Base-by-base conservation (phyloP, 2,888 invertebrate genomes). In the Mimumesa dahlbomi region DNA sequence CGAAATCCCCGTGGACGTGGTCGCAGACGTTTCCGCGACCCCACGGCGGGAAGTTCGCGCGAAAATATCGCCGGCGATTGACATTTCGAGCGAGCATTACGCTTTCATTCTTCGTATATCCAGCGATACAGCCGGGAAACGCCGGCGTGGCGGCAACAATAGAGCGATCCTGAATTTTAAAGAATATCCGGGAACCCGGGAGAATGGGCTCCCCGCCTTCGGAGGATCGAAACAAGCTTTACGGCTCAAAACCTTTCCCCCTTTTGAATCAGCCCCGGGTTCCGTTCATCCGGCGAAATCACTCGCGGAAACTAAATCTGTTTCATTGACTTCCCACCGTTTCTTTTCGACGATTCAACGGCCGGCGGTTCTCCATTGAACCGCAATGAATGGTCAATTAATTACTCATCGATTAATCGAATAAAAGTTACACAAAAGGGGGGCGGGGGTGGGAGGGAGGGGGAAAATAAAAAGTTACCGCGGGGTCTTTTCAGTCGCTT, bases 151-250 rank as follows among this genome's bases (percentile, higher is more conserved):
- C 1, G 52, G 40, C 22, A 38, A 52, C 52, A 66, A 66, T 61
- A 42, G 70, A 63, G 52, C 54, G 54, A 53, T 53, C 36, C 59
- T 71, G 71, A 64, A 74, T 67, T 71, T 67, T 67, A 64, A 71
- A 71, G 58, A 45, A 61, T 48, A 43, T 53, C 50, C 45, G 31
- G 29, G n/a, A 25, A 50, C 31, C 34, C 9, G 29, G 25, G 45
- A 36, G 58, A 67, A 71, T 54, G 57, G 64, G n/a, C 48, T 53
- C 53, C 43, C 25, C 53, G 40, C 61, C 59, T 58, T 58, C 49
- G 53, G 22, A 45, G 61, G 64, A 62, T 70, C 61, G 52, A 61
- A 65, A 70, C 53, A 62, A 57, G 70, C 65, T 73, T 70, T 73
- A 53, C 56, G 61, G 56, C 45, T 58, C 58, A 58, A 16, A 34